These are phyloP conservation scores for Chitala chitala DNA, from an alignment of 2,113 vertebrate species.

Conservation along the genomic window DNA sequence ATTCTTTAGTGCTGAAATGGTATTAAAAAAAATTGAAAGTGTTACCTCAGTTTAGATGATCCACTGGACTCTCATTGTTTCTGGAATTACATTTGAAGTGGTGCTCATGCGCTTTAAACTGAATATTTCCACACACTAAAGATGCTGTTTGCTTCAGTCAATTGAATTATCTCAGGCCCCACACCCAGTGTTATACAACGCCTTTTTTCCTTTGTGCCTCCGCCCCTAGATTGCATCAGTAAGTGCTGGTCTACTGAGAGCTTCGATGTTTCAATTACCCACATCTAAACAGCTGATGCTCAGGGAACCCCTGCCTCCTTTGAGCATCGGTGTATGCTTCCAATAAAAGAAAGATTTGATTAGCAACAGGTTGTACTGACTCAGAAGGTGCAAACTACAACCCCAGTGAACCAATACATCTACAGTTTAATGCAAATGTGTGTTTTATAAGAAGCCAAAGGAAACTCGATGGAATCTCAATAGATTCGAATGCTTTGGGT, in stretches of 20 bases:
- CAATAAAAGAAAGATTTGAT: neutral
- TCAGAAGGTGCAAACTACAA: neutral
- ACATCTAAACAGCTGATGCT: conserved; percentile 33
- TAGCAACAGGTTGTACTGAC: neutral
- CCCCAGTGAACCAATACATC: neutral
- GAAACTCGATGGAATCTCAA: neutral
- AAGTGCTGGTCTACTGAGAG: conserved; percentile 37
- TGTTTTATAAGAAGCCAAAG: neutral
- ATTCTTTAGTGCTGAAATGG: too few species aligned
- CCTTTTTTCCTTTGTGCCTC: conserved; percentile 14
- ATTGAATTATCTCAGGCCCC: conserved; percentile 6
- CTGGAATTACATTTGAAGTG: neutral
- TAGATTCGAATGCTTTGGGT: neutral
- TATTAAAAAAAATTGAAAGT: neutral
- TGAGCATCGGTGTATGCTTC: neutral
- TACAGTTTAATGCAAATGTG: neutral
- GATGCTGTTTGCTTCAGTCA: conserved; percentile 6
- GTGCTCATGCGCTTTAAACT: conserved; percentile 13
- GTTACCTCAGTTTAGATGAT: neutral
- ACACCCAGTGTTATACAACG: conserved; percentile 9
- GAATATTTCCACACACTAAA: neutral
- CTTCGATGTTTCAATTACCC: conserved; percentile 38
- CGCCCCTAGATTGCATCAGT: conserved; percentile 27
- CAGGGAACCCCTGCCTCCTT: neutral
- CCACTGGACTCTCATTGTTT: neutral